A percentile compares a stretch with the other conserved stretches of the same genome.
Conservation (phyloP, 2,113 vertebrate genomes). For the Haliaeetus leucogaster region DNA sequence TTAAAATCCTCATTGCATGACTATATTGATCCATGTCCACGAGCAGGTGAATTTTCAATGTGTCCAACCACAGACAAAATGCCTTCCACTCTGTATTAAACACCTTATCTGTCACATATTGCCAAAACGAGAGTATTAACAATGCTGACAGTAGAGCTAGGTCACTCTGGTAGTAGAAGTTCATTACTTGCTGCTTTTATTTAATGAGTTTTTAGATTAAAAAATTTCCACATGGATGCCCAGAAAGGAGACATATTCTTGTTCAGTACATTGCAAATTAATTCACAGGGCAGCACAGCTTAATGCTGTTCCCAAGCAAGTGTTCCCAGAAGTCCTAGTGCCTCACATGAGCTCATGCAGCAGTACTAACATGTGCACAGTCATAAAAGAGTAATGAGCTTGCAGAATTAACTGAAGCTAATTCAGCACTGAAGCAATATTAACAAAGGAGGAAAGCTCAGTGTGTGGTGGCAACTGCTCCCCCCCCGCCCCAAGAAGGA, state of each 20-base stretch:
- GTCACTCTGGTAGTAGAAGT: neutral
- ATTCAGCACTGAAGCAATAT: neutral
- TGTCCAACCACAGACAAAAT: neutral
- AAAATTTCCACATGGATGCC: conserved; percentile 13
- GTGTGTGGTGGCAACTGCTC: too few species aligned
- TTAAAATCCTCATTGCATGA: neutral
- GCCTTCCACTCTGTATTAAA: neutral
- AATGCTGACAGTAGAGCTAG: neutral
- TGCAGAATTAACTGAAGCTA: conserved; percentile 40
- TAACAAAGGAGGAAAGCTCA: neutral
- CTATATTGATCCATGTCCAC: neutral
- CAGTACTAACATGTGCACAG: neutral
- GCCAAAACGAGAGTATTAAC: neutral
- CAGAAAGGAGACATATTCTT: conserved; percentile 5
- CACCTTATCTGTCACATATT: neutral
- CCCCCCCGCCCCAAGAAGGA: neutral
- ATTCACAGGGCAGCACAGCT: neutral
- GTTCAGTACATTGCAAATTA: conserved; percentile 25
- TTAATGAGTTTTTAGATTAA: conserved; percentile 38
- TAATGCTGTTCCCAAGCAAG: conserved; percentile 17
- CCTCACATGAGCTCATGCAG: conserved; percentile 24
- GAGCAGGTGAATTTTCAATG: neutral
- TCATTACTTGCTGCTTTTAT: neutral
- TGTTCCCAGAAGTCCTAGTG: conserved; percentile 10
- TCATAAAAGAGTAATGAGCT: conserved; percentile 44